phyloP scores from a whole-genome alignment of 2,797 vertebrate species.

The Myotis vivesi region DNA sequence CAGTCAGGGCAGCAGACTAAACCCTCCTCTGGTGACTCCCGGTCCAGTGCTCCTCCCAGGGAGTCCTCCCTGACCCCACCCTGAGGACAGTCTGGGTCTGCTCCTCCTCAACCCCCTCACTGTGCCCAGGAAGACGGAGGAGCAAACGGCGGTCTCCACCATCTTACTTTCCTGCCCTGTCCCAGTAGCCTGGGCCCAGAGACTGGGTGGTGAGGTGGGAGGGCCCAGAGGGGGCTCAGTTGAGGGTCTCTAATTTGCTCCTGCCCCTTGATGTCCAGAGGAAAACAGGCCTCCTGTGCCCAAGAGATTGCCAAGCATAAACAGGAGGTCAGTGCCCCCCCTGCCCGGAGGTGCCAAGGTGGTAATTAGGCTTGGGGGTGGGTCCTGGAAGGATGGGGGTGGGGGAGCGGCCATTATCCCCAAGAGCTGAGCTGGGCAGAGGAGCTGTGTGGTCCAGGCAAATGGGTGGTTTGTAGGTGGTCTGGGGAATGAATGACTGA shows the following conservation, averaged over 20 bases:
- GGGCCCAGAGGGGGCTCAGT: neutral
- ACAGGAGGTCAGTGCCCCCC: conserved; percentile 67
- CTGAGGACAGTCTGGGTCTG: neutral
- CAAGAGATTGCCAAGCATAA: conserved; percentile 64
- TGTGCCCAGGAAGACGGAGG: neutral
- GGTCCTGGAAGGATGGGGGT: conserved; percentile 35
- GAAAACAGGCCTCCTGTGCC: conserved; percentile 63
- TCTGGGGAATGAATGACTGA: conserved; percentile 61
- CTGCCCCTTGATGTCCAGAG: conserved; percentile 66
- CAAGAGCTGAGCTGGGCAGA: conserved; percentile 67
- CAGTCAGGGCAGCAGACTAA: neutral
- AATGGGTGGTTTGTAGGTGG: conserved; percentile 76
- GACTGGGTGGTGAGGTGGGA: neutral
- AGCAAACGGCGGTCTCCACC: neutral
- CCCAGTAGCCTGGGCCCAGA: neutral
- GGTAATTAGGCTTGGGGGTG: conserved; percentile 73
- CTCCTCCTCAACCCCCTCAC: neutral
- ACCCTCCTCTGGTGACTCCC: neutral
- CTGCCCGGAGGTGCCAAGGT: conserved; percentile 71
- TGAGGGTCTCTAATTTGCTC: conserved; percentile 73
- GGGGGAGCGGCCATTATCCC: conserved; percentile 22
- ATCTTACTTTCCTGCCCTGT: neutral
- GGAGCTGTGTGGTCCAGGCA: conserved; percentile 63
- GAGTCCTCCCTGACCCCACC: neutral
- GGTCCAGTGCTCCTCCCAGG: neutral